Base-by-base conservation (phyloP, 2,113 vertebrate species). In the Colaptes auratus region DNA sequence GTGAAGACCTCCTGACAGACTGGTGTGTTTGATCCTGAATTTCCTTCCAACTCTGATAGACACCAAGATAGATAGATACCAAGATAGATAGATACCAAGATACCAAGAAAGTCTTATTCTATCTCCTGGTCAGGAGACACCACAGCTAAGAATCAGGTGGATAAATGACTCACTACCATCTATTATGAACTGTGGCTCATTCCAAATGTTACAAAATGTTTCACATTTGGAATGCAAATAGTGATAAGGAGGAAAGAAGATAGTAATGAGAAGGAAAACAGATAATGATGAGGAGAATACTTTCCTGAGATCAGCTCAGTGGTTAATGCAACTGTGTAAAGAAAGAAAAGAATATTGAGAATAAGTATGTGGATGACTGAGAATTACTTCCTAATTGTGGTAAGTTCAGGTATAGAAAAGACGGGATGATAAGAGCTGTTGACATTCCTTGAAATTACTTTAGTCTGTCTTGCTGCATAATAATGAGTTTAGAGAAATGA, bases 401-500 rank as follows among this genome's bases (percentile, higher is more conserved):
- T 70, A 44, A 50, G 14, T 42, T 83, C 39, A n/a, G 30, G 64
- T 69, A 85, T 12, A 18, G 11, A 69, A 85, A 88, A 59, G 33
- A 85, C 72, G 73, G 12, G 10, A 50, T 63, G 48, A 52, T 72
- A 90, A 81, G 36, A 69, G 56, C 15, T 63, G 12, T 28, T 86
- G 25, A 5, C 20, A 48, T 91, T 89, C 31, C n/a, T 55, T 55
- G 87, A 72, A 82, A 56, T 48, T 1, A 75, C 13, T 27, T 78
- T 39, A 61, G 14, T 15, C 39, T 31, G 24, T 42, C 39, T 88
- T 74, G 24, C 21, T 77, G 48, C 33, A 90, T 66, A 88, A 88
- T 70, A 80, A 91, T 63, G 21, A 31, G 30, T 44, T 90, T 44
- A 74, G 46, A 93, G 36, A 94, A 94, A 75, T 78, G 39, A 87